Evolutionary conservation across 2,797 vertebrate species (phyloP).

Genomic region (Anguilla marmorata): DNA sequence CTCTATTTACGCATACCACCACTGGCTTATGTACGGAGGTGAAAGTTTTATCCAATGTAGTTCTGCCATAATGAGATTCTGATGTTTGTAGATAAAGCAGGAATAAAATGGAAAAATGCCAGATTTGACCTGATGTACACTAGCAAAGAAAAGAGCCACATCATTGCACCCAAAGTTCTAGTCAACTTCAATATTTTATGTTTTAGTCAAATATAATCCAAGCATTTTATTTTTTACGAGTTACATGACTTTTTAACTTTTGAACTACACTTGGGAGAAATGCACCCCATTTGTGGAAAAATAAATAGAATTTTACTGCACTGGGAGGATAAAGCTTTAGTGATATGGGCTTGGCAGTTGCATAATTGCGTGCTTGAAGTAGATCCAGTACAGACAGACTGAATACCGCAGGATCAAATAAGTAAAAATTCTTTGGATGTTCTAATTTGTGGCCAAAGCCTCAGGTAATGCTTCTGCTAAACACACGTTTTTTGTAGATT

Average conservation of each 20-base stretch:
- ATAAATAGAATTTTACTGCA: background rate
- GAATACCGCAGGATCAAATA: slow-evolving; percentile 45
- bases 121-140: background rate
- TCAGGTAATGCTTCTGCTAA: slow-evolving; percentile 41
- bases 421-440: slow-evolving; percentile 53
- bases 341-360: background rate
- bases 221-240: no score
- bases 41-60: background rate
- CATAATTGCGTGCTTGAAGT: slow-evolving; percentile 45
- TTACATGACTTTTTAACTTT: background rate
- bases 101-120: background rate
- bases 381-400: slow-evolving; percentile 20
- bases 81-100: background rate
- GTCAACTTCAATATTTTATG: background rate
- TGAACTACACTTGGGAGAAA: background rate
- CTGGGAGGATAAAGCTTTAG: background rate
- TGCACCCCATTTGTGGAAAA: background rate
- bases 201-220: background rate
- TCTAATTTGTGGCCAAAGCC: slow-evolving; percentile 55
- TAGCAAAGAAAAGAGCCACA: no score
- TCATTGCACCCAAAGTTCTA: background rate
- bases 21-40: background rate
- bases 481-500: background rate
- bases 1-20: background rate
- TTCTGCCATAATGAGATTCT: background rate